Conservation (phyloP, 2,113 vertebrate genomes). For the Phycodurus eques region DNA sequence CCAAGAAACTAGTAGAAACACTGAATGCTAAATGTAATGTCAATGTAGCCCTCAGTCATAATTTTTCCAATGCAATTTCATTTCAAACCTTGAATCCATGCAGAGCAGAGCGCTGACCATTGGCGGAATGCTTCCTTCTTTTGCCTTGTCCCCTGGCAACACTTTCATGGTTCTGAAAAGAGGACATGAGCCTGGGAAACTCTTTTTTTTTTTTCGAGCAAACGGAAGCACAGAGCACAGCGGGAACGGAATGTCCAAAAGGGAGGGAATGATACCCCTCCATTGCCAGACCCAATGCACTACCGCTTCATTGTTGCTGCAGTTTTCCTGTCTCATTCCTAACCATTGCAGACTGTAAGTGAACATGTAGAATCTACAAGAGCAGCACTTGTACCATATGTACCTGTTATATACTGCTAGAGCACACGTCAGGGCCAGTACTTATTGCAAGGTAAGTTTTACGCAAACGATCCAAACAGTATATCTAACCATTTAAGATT, state of each 20-base stretch:
- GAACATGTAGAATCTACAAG: constrained; percentile 18
- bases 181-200: constrained; percentile 73
- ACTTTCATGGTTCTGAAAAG: constrained; percentile 64
- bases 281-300: constrained; percentile 49
- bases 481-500: neutral
- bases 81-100: constrained; percentile 1
- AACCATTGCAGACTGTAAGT: constrained; percentile 4
- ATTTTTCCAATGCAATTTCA: constrained; percentile 11
- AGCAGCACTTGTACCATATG: neutral
- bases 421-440: neutral
- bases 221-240: constrained; percentile 60
- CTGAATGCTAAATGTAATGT: constrained; percentile 7
- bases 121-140: constrained; percentile 63
- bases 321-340: constrained; percentile 44
- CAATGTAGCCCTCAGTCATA: neutral
- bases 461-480: neutral
- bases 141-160: constrained; percentile 70
- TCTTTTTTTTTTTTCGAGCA: constrained; percentile 49
- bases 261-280: constrained; percentile 36
- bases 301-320: constrained; percentile 31
- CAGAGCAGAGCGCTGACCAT: constrained; percentile 26
- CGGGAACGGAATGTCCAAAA: constrained; percentile 65
- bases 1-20: neutral
- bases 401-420: neutral
- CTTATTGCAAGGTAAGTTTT: neutral